Conservation (phyloP, 30 jellyfish, hydroid and myxozoan genomes). For the Hydractinia symbiolongicarpus region DNA sequence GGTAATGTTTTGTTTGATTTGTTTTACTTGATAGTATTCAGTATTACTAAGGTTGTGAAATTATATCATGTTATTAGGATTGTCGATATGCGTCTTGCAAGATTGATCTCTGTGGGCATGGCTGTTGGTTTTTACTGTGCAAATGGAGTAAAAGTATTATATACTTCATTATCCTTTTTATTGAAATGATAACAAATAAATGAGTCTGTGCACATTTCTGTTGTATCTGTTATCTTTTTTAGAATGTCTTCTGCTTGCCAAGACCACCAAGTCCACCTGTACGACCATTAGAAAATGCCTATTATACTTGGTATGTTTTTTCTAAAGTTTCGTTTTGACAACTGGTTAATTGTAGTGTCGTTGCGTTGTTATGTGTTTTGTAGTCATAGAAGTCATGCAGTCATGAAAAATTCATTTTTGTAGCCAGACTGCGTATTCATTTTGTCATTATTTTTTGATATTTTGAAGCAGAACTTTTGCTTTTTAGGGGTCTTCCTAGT, state of each 20-base stretch:
- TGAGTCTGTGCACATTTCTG: neutral
- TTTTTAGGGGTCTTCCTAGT: constrained; percentile 93
- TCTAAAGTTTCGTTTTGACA: too few species aligned
- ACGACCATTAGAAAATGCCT: constrained; percentile 79
- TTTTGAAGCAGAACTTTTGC: neutral
- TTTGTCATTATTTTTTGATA: too few species aligned
- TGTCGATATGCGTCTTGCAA: constrained; percentile 82
- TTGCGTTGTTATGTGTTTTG: too few species aligned
- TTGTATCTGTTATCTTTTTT: neutral
- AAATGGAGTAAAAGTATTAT: constrained; percentile 64
- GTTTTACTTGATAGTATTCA: too few species aligned
- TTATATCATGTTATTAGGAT: constrained; percentile 35
- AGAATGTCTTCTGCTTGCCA: constrained; percentile 87
- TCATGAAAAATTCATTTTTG: too few species aligned
- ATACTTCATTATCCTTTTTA: neutral
- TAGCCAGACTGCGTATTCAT: too few species aligned
- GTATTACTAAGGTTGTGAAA: too few species aligned
- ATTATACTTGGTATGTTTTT: constrained; percentile 66
- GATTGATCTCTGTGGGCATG: constrained; percentile 76
- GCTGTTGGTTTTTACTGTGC: constrained; percentile 85
- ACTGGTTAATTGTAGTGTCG: too few species aligned
- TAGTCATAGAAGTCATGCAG: too few species aligned
- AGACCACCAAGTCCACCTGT: constrained; percentile 99
- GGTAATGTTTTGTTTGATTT: constrained; percentile 32
- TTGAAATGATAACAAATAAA: neutral